Evolutionary conservation across 2,113 vertebrate genomes (phyloP).

Genomic region (Melanotaenia duboulayi): DNA sequence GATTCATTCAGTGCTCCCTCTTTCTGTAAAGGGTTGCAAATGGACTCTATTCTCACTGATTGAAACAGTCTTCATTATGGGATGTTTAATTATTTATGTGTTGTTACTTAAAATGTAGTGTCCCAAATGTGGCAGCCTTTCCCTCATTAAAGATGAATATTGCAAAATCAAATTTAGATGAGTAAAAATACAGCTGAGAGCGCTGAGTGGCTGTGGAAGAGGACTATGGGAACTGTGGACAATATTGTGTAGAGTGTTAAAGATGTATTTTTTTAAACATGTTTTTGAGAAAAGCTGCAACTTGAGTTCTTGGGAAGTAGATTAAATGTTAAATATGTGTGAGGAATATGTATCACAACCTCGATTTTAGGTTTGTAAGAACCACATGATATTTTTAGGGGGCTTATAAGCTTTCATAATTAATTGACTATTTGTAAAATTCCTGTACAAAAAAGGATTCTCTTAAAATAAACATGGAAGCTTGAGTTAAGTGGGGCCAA

Average conservation of each 20-base stretch:
- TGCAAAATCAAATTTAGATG: conserved; percentile 10
- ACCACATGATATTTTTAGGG: neutral
- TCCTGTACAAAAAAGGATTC: neutral
- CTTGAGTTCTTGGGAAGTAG: neutral
- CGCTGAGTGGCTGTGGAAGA: neutral
- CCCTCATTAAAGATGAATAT: conserved; percentile 36
- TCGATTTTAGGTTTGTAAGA: conserved; percentile 3
- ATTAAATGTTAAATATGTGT: conserved; percentile 8
- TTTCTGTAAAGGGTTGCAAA: neutral
- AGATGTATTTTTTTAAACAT: neutral
- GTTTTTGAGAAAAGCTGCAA: neutral
- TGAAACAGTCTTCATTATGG: conserved; percentile 30
- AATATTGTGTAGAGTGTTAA: neutral
- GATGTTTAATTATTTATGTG: conserved; percentile 44
- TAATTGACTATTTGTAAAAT: neutral
- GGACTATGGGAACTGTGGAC: neutral
- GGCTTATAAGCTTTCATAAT: neutral
- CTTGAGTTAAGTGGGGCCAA: neutral
- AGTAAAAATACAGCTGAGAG: conserved; percentile 9
- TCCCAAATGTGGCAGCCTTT: conserved; percentile 12
- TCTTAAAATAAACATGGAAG: neutral
- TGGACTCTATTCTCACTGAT: conserved; percentile 10
- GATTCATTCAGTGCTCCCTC: neutral
- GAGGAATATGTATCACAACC: neutral
- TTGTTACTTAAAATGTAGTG: conserved; percentile 41